Evolutionary conservation across 2,888 invertebrate genomes (phyloP).

Genomic region (Mongoloraphidia duomilia): DNA sequence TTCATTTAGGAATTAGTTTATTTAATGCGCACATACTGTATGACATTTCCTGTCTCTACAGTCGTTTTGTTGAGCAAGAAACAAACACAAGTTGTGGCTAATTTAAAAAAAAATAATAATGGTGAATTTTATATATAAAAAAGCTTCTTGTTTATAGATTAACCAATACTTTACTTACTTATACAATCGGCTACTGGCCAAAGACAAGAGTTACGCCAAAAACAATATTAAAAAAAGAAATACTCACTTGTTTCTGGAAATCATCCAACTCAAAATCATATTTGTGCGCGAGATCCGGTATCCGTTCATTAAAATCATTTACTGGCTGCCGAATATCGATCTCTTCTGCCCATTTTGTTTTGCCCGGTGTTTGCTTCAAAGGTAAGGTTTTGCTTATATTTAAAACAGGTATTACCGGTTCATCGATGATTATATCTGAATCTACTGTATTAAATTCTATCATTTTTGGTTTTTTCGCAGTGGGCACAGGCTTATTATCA

Average conservation of each 20-base stretch:
- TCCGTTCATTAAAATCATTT: slow-evolving; percentile 60
- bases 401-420: slow-evolving; percentile 40
- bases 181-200: too few relatives aligned
- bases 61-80: too few relatives aligned
- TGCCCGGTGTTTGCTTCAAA: slow-evolving; percentile 29
- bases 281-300: slow-evolving; percentile 71
- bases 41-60: too few relatives aligned
- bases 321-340: slow-evolving; percentile 72
- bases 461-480: neutral
- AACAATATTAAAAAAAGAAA: too few relatives aligned
- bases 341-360: slow-evolving; percentile 78
- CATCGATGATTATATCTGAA: slow-evolving; percentile 25
- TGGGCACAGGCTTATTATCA: slow-evolving; percentile 24
- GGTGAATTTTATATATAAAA: too few relatives aligned
- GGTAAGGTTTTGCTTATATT: slow-evolving; percentile 45
- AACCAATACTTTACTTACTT: too few relatives aligned
- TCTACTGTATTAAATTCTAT: slow-evolving; percentile 13
- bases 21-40: too few relatives aligned
- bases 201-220: too few relatives aligned
- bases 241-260: slow-evolving; percentile 76
- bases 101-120: too few relatives aligned
- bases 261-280: slow-evolving; percentile 89
- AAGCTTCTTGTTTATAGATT: too few relatives aligned
- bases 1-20: too few relatives aligned
- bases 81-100: too few relatives aligned